phyloP scores from a whole-genome alignment of 2,113 vertebrate species.

The Pachyramphus minor region DNA sequence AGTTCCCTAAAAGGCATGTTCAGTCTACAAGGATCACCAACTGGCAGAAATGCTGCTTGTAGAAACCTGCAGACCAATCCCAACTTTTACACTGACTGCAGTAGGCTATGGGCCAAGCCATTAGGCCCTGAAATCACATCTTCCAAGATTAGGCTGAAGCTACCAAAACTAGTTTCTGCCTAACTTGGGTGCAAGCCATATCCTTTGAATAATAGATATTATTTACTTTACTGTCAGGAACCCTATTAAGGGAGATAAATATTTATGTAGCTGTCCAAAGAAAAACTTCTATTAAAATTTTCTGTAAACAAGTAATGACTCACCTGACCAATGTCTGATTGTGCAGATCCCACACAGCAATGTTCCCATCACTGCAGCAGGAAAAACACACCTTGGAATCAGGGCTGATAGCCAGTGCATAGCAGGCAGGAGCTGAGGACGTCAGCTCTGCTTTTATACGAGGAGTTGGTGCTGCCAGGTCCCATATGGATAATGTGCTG shows the following conservation, averaged over 20 bases:
- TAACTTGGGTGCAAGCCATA: background rate
- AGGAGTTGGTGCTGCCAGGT: slow-evolving; percentile 95
- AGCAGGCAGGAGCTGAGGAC: slow-evolving; percentile 96
- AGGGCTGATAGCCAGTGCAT: slow-evolving; percentile 96
- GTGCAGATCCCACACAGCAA: slow-evolving; percentile 98
- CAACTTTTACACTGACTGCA: background rate
- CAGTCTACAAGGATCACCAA: background rate
- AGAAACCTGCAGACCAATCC: background rate
- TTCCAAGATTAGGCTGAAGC: background rate
- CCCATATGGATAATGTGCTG: slow-evolving; percentile 98
- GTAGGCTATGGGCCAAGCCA: background rate
- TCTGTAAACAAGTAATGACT: slow-evolving; percentile 3
- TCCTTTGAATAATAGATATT: background rate
- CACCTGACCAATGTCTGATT: slow-evolving; percentile 98
- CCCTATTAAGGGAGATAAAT: background rate
- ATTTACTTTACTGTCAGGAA: background rate
- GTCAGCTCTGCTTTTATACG: slow-evolving; percentile 98
- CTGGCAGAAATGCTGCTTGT: background rate
- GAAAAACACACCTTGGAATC: slow-evolving; percentile 99
- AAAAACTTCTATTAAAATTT: background rate
- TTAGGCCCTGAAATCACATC: background rate
- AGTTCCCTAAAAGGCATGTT: background rate
- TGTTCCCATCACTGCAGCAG: slow-evolving; percentile 99
- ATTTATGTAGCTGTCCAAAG: background rate
- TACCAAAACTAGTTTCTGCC: background rate